Conservation (phyloP, 2,888 invertebrate species). For the Epinotia brunnichana region DNA sequence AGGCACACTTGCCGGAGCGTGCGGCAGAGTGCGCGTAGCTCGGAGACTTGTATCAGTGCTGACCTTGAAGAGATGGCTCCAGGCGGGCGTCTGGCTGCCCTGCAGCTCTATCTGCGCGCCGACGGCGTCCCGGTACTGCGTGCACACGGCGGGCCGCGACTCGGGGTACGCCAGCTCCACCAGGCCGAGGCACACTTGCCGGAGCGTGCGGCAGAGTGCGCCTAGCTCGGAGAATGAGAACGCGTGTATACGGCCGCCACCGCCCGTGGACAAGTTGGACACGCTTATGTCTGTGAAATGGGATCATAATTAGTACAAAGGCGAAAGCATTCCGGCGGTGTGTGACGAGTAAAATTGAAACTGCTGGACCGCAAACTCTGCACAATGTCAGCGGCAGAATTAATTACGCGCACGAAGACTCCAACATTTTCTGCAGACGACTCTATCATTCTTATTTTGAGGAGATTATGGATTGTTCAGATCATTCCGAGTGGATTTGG, state of each 20-base stretch:
- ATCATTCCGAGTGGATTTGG: too few species aligned
- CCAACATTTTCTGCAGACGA: too few species aligned
- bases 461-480: too few species aligned
- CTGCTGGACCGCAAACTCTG: too few species aligned
- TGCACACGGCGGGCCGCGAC: slow-evolving; percentile 84
- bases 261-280: slow-evolving; percentile 33
- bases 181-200: slow-evolving; percentile 92
- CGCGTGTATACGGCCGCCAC: slow-evolving; percentile 74
- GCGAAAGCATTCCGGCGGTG: not conserved
- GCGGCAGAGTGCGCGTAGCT: too few species aligned
- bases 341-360: too few species aligned
- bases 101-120: slow-evolving; percentile 52
- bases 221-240: slow-evolving; percentile 90
- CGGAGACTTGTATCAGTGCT: too few species aligned
- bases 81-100: slow-evolving; percentile 85
- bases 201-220: slow-evolving; percentile 87
- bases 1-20: too few species aligned
- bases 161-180: slow-evolving; percentile 94
- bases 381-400: too few species aligned
- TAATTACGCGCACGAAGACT: too few species aligned
- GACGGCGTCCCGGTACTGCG: slow-evolving; percentile 83
- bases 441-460: too few species aligned
- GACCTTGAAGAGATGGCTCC: slow-evolving; percentile 91
- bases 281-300: slow-evolving; percentile 15
- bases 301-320: not conserved